A percentile compares a stretch with the other conserved stretches of the same genome.
Conservation (phyloP, 2,797 vertebrate genomes). For the Periophthalmus magnuspinnatus region DNA sequence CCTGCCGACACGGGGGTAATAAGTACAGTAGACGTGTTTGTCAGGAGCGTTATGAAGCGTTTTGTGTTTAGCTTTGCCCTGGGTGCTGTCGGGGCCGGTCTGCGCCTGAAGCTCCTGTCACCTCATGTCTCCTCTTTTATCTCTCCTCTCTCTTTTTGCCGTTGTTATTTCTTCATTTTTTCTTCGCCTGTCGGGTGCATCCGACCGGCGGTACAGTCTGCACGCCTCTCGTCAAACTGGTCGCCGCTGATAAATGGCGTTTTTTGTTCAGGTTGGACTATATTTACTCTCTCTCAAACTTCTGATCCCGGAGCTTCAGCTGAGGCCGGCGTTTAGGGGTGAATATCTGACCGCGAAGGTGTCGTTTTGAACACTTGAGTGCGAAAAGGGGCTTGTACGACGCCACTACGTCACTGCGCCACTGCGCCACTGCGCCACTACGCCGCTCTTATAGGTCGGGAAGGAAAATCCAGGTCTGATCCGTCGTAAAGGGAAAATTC, state of each 20-base stretch:
- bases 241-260: background rate
- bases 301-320: no score
- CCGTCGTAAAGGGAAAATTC: no score
- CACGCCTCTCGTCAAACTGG: background rate
- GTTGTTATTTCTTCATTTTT: slow-evolving; percentile 28
- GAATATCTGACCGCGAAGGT: no score
- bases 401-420: no score
- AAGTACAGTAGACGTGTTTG: slow-evolving; percentile 68
- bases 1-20: slow-evolving; percentile 61
- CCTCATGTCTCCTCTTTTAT: slow-evolving; percentile 61
- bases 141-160: slow-evolving; percentile 39
- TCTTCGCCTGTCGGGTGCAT: slow-evolving; percentile 32
- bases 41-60: slow-evolving; percentile 71
- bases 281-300: background rate
- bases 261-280: background rate
- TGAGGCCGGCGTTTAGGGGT: no score
- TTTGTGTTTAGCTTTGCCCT: slow-evolving; percentile 64
- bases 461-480: no score
- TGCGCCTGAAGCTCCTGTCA: slow-evolving; percentile 51
- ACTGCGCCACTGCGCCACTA: no score
- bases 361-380: no score
- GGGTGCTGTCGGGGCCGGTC: slow-evolving; percentile 56
- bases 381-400: no score
- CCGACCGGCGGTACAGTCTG: slow-evolving; percentile 4
- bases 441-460: no score